Conservation (phyloP, 1,140 invertebrate species). For the Magallana angulata region DNA sequence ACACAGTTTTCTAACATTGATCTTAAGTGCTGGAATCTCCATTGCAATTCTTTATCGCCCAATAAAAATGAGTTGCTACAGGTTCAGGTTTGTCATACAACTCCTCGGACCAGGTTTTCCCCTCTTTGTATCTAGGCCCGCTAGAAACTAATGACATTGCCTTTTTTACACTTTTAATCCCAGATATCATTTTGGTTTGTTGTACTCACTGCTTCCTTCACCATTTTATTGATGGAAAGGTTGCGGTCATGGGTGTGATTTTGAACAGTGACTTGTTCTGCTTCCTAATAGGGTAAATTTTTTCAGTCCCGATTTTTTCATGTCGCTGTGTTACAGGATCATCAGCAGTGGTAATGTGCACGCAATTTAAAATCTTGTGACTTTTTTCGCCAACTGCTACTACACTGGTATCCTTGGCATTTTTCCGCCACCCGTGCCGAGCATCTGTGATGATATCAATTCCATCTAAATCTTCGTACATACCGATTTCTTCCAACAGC, state of each 20-base stretch:
- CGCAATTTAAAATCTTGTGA: constrained; percentile 33
- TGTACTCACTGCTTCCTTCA: neutral
- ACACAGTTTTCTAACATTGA: neutral
- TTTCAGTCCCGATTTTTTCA: constrained; percentile 43
- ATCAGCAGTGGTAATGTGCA: constrained; percentile 19
- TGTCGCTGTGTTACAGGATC: constrained; percentile 47
- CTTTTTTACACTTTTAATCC: constrained; percentile 21
- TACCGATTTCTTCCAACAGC: no score
- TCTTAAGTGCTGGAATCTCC: neutral
- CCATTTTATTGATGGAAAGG: constrained; percentile 43
- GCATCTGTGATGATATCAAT: neutral
- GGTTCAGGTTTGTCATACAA: constrained; percentile 35
- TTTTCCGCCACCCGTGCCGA: constrained; percentile 42
- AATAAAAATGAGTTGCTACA: constrained; percentile 34
- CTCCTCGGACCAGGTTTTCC: neutral
- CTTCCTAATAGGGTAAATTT: neutral
- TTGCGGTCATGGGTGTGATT: constrained; percentile 37
- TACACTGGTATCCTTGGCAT: constrained; percentile 32
- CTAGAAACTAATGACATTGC: neutral
- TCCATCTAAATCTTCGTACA: no score
- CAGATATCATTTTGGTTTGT: constrained; percentile 41
- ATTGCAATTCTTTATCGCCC: constrained; percentile 25
- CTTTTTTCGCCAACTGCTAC: constrained; percentile 36
- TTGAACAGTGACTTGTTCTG: neutral
- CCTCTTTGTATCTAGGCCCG: neutral